Conservation (phyloP, 2,797 vertebrate genomes). For the Muraenolepis orangiensis region DNA sequence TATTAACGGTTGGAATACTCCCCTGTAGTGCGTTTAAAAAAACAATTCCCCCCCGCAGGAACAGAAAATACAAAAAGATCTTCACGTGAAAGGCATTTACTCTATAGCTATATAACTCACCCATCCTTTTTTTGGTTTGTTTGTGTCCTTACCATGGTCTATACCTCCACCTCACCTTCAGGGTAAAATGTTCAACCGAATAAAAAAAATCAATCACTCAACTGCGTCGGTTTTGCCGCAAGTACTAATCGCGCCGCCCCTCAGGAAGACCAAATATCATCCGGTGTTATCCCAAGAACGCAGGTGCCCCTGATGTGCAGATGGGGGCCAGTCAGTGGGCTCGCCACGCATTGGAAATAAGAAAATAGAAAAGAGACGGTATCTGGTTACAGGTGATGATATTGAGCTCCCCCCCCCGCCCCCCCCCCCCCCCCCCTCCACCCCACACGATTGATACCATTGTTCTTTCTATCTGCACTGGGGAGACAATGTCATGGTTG, state of each 20-base stretch:
- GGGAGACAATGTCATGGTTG: constrained; percentile 78
- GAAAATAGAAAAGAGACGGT: constrained; percentile 43
- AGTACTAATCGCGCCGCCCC: constrained; percentile 43
- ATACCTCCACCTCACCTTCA: constrained; percentile 30
- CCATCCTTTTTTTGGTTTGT: background rate
- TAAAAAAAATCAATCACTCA: constrained; percentile 62
- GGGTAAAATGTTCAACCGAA: constrained; percentile 43
- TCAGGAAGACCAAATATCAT: constrained; percentile 24
- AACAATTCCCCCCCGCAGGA: background rate
- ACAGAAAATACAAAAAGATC: background rate
- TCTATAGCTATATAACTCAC: background rate
- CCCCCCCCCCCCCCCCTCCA: too few species aligned
- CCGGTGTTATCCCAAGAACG: constrained; percentile 34
- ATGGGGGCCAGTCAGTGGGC: too few species aligned
- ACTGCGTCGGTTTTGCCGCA: constrained; percentile 20
- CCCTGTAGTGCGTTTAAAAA: background rate
- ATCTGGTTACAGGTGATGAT: constrained; percentile 65
- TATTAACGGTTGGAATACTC: background rate
- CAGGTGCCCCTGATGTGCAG: constrained; percentile 26
- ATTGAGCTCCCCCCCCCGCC: constrained; percentile 45
- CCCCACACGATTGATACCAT: constrained; percentile 54
- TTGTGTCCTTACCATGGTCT: constrained; percentile 31
- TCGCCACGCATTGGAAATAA: constrained; percentile 42
- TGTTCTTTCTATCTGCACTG: constrained; percentile 46
- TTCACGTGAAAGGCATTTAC: background rate